These are phyloP conservation scores for Astyanax mexicanus DNA, from an alignment of 2,797 vertebrate species.

Conservation along the genomic window DNA sequence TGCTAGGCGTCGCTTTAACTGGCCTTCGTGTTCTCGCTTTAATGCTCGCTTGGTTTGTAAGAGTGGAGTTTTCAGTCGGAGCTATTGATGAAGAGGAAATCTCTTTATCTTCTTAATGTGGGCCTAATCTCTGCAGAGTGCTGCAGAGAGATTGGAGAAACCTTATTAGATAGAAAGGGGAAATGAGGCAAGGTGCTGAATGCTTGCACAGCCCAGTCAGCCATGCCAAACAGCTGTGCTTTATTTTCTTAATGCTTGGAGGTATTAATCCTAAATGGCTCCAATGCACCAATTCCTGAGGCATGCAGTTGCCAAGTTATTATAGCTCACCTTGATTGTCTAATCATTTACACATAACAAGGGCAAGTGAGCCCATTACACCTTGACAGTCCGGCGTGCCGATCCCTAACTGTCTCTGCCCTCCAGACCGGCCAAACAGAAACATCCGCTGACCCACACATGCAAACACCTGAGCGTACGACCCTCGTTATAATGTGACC, in stretches of 20 bases:
- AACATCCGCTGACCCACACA: conserved; percentile 47
- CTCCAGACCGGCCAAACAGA: conserved; percentile 59
- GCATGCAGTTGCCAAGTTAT: conserved; percentile 52
- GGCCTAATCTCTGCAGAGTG: background rate
- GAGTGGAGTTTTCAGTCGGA: conserved; percentile 43
- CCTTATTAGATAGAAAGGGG: conserved; percentile 46
- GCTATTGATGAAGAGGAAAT: conserved; percentile 40
- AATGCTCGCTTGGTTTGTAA: conserved; percentile 16
- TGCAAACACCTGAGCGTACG: conserved; percentile 45
- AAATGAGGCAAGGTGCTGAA: conserved; percentile 50
- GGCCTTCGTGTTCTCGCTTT: conserved; percentile 32
- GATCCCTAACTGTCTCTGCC: conserved; percentile 38
- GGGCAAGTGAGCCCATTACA: conserved; percentile 39
- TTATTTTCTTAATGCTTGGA: conserved; percentile 55
- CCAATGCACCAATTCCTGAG: conserved; percentile 23
- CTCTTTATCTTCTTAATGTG: conserved; percentile 6
- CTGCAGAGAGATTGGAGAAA: conserved; percentile 25
- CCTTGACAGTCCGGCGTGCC: conserved; percentile 20
- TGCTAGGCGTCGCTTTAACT: conserved; percentile 5
- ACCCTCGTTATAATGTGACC: conserved; percentile 65
- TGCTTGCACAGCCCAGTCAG: conserved; percentile 33
- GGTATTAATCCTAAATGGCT: conserved; percentile 51
- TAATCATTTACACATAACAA: conserved; percentile 56
- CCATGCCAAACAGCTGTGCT: conserved; percentile 56
- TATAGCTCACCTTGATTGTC: conserved; percentile 49